Conservation (phyloP, 2,113 vertebrate genomes). For the Scophthalmus maximus region DNA sequence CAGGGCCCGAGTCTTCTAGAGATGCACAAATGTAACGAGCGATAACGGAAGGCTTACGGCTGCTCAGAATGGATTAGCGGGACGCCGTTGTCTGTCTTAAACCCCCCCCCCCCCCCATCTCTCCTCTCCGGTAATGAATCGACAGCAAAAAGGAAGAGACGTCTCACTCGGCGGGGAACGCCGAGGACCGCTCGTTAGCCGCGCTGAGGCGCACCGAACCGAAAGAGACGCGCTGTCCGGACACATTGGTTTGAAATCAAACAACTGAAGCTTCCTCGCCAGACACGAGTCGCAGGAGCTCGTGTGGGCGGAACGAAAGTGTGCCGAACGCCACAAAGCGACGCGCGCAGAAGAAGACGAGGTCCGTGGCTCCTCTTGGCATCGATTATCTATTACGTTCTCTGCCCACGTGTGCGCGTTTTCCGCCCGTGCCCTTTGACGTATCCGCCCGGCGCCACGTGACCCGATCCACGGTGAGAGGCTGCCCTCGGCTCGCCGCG, state of each 20-base stretch:
- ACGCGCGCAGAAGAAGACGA: neutral
- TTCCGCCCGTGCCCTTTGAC: conserved; percentile 43
- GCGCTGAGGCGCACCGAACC: conserved; percentile 67
- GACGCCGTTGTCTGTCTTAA: conserved; percentile 80
- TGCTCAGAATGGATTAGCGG: conserved; percentile 83
- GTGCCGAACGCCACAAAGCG: conserved; percentile 11
- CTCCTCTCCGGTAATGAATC: conserved; percentile 69
- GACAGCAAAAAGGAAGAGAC: conserved; percentile 65
- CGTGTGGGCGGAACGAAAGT: conserved; percentile 6
- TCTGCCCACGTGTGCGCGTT: conserved; percentile 2
- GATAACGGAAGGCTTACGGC: conserved; percentile 82
- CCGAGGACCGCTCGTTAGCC: conserved; percentile 77
- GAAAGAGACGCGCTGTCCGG: conserved; percentile 62
- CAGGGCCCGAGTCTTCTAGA: conserved; percentile 78
- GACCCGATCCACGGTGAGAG: conserved; percentile 73
- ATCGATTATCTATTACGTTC: too few relatives aligned
- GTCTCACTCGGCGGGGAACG: conserved; percentile 65
- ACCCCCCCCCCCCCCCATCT: conserved; percentile 50
- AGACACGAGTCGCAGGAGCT: conserved; percentile 40
- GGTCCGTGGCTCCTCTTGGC: neutral
- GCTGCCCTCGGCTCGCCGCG: conserved; percentile 54
- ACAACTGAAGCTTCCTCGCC: conserved; percentile 57
- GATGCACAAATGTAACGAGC: conserved; percentile 83
- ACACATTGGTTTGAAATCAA: conserved; percentile 72
- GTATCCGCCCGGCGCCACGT: conserved; percentile 53